These are phyloP conservation scores for Amblyjoppa proteus DNA, from an alignment of 2,888 invertebrate genomes.

Conservation along the genomic window DNA sequence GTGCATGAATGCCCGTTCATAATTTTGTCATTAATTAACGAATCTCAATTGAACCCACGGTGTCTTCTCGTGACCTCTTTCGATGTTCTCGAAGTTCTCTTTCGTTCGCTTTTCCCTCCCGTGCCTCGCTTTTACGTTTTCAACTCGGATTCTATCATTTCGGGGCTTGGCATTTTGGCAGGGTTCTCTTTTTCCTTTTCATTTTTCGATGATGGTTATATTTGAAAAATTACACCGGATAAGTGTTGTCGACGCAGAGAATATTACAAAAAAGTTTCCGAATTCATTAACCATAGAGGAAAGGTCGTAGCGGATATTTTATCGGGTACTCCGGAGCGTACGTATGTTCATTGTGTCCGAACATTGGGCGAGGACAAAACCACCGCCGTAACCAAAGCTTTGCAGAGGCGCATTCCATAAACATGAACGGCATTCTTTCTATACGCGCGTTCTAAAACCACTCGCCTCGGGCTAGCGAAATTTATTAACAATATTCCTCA, in stretches of 20 bases:
- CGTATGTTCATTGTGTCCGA: neutral
- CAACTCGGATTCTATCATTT: neutral
- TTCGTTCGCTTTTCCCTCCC: neutral
- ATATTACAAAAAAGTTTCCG: neutral
- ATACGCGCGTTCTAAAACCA: neutral
- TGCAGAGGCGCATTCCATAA: neutral
- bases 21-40: neutral
- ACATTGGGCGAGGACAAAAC: neutral
- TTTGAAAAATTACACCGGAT: neutral
- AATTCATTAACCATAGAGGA: neutral
- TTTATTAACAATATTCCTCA: neutral
- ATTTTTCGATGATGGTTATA: neutral
- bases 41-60: neutral
- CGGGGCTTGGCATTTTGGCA: neutral
- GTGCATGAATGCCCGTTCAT: neutral
- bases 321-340: slow-evolving; percentile 1
- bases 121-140: neutral
- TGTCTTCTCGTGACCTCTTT: neutral
- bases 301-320: neutral
- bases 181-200: neutral
- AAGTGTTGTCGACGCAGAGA: neutral
- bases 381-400: neutral
- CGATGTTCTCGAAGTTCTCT: neutral
- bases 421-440: neutral
- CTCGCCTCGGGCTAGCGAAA: neutral